phyloP scores from a whole-genome alignment of 2,888 invertebrate species.

The Campaea margaritaria region DNA sequence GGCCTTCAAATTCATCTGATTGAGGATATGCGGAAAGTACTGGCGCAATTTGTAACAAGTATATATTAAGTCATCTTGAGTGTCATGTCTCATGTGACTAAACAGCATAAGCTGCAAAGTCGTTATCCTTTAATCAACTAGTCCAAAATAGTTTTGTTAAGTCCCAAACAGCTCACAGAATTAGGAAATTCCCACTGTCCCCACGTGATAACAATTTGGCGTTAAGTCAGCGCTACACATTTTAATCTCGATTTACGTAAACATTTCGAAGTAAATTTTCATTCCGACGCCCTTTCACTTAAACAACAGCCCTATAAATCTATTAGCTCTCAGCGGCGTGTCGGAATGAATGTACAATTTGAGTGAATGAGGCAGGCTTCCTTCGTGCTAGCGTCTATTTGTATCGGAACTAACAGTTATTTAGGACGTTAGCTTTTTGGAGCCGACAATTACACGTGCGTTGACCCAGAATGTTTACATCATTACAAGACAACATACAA shows the following conservation, averaged over 20 bases:
- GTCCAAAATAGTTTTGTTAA: constrained; percentile 22
- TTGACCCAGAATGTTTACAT: constrained; percentile 60
- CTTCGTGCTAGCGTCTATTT: constrained; percentile 51
- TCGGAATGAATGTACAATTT: constrained; percentile 36
- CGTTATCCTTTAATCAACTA: constrained; percentile 23
- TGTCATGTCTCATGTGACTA: constrained; percentile 19
- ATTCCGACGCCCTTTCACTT: constrained; percentile 24
- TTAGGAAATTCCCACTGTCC: constrained; percentile 24
- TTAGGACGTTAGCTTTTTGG: constrained; percentile 63
- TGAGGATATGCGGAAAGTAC: constrained; percentile 40
- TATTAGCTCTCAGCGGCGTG: constrained; percentile 24
- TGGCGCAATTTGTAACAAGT: constrained; percentile 31
- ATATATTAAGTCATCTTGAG: constrained; percentile 1
- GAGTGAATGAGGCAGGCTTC: constrained; percentile 44
- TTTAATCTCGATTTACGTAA: constrained; percentile 28
- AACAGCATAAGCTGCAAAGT: constrained; percentile 8
- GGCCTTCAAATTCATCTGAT: constrained; percentile 45
- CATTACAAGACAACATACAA: constrained; percentile 26
- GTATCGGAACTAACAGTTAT: constrained; percentile 62
- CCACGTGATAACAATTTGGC: constrained; percentile 7
- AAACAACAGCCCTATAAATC: constrained; percentile 33
- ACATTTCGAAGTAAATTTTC: constrained; percentile 20
- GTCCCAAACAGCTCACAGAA: constrained; percentile 16
- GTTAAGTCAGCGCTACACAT: constrained; percentile 9
- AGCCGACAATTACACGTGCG: constrained; percentile 65